Base-by-base conservation (phyloP, 2,797 vertebrate genomes). In the Crypturellus tataupa region DNA sequence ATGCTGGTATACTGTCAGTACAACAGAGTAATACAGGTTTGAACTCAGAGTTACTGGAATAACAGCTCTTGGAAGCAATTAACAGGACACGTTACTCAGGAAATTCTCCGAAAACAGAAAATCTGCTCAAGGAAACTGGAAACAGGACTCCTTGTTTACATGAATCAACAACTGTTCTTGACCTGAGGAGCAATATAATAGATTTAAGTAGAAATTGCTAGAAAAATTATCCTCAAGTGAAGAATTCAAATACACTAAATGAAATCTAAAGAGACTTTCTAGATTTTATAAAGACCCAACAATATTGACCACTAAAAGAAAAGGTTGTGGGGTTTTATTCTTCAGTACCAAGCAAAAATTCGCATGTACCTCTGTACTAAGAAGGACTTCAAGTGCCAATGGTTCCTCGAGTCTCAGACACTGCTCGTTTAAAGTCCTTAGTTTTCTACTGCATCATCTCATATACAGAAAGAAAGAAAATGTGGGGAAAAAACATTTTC, bases 1-100 rank as follows among this genome's bases (percentile, higher is more conserved):
- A 33, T 0, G 0, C 11, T 53, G 29, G 3, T 85, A 85, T 85
- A 56, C 21, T 12, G 53, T 51, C 8, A 68, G 29, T 27, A 33
- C 21, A 68, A 29, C 80, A 46, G 15, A 84, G n/a, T 3, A 56
- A 39, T 0, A 1, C 46, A 24, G 16, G 4, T 56, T 78, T 79
- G 73, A 71, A 39, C 0, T 1, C 10, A 19, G 80, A 68, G 9
- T 29, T n/a, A 35, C 10, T 46, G 39, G 21, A 67, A 59, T 46
- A 60, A 67, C 71, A n/a, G 14, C 6, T 37, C 35, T 27, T 51
- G n/a, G 24, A 25, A 51, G 12, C 12, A 23, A 23, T 5, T 1
- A 20, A 18, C n/a, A 71, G 44, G 23, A 20, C 58, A 19, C 12
- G 8, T 75, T 4, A 0, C 19, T 63, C 39, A 17, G 35, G 39